phyloP scores from a whole-genome alignment of 2,113 vertebrate species.

The Etheostoma spectabile region DNA sequence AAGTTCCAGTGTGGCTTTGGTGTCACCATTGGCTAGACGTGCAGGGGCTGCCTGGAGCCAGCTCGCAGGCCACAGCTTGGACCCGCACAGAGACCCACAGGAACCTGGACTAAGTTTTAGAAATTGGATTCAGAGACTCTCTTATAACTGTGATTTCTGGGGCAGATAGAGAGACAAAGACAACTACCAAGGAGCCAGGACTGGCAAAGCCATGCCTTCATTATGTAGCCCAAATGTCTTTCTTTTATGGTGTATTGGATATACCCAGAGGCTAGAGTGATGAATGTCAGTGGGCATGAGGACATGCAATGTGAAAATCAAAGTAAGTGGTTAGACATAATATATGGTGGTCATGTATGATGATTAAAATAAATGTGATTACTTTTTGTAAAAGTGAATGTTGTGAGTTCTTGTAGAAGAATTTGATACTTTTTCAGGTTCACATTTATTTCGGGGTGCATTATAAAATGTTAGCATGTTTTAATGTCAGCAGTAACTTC shows the following conservation, averaged over 20 bases:
- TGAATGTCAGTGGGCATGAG: conserved; percentile 68
- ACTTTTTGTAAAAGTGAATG: conserved; percentile 71
- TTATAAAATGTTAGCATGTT: background rate
- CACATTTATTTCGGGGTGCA: background rate
- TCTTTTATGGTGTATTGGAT: conserved; percentile 69
- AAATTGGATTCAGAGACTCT: conserved; percentile 78
- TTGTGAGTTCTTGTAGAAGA: background rate
- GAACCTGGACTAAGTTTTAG: conserved; percentile 76
- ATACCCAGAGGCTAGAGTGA: conserved; percentile 58
- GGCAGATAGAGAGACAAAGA: conserved; percentile 68
- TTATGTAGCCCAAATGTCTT: conserved; percentile 77
- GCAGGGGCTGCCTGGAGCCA: conserved; percentile 31
- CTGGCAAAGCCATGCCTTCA: conserved; percentile 76
- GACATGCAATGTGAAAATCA: conserved; percentile 70
- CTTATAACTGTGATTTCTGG: conserved; percentile 70
- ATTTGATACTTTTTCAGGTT: background rate
- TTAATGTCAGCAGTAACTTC: background rate
- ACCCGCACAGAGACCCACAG: conserved; percentile 74
- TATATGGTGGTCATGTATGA: conserved; percentile 72
- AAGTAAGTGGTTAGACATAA: conserved; percentile 73
- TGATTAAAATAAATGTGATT: conserved; percentile 78
- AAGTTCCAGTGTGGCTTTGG: conserved; percentile 95
- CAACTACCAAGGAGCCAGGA: conserved; percentile 66
- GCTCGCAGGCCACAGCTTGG: conserved; percentile 63
- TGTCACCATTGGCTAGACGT: conserved; percentile 89